Base-by-base conservation (phyloP, 30 jellyfish, hydroid and myxozoan genomes). In the Hydractinia echinata region DNA sequence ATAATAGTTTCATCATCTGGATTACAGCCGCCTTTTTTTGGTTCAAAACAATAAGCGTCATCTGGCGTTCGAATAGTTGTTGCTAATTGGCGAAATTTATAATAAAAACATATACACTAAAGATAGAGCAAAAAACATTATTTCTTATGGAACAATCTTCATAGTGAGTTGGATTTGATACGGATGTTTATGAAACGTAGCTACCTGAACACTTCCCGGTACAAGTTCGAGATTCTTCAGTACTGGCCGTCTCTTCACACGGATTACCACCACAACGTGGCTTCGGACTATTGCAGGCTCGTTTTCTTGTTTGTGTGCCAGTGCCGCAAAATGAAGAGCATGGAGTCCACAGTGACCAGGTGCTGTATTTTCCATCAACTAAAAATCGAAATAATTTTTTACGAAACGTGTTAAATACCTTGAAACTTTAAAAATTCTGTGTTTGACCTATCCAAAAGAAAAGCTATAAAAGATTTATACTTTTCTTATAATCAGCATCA, bases 181-280 rank as follows among this genome's bases (percentile, higher is more conserved):
- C 44, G 44, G 44, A 30, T 30, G 2, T 30, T 30, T 30, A 66
- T 10, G 9, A 66, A 66, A 7, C 21, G 50, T 19, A 72, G 79
- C 60, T 51, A 77, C 85, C 50, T 5, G 39, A 16, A 76, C 85
- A 77, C 30, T 66, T 58, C 5, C 85, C 85, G 21, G 13, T 19
- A 30, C 85, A 77, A 20, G 16, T 15, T 77, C 76, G 78, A 20
- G 10, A 2, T 61, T 77, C 79, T 44, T 5, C 39, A 2, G 55
- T 54, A 10, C 10, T 5, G n/a, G 4, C 85, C 53, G 15, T 8
- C 8, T 79, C n/a, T 53, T 77, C 85, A 30, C 85, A 77, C 13
- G 76, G 79, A n/a, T 77, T 84, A 16, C 99, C 99, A 8, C 99
- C 99, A 66, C 99, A 93, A 60, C 90, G 82, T 53, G 91, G 95